phyloP scores from a whole-genome alignment of 2,888 invertebrate species.

The Hedya salicella region DNA sequence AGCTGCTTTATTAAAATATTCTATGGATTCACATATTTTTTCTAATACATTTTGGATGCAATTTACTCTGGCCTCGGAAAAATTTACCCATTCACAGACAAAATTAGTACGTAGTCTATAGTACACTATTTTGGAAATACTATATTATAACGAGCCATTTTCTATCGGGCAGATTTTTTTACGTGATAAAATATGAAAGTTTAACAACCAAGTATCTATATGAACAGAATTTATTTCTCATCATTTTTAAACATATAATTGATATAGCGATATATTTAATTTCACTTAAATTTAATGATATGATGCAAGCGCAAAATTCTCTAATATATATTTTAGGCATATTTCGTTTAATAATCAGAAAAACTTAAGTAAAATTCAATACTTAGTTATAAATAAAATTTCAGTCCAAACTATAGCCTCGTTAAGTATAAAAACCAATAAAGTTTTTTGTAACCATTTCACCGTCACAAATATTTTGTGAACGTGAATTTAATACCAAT shows the following conservation, averaged over 20 bases:
- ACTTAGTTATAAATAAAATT: conserved; percentile 15
- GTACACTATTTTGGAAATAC: conserved; percentile 39
- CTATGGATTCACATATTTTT: conserved; percentile 22
- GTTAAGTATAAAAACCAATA: background rate
- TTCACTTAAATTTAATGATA: conserved; percentile 79
- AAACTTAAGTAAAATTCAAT: conserved; percentile 6
- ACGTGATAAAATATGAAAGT: conserved; percentile 53
- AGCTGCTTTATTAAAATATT: conserved; percentile 24
- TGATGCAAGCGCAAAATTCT: conserved; percentile 76
- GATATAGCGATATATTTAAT: conserved; percentile 50
- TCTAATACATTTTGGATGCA: conserved; percentile 1
- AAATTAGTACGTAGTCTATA: conserved; percentile 38
- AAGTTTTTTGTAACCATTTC: no score
- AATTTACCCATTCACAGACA: conserved; percentile 18
- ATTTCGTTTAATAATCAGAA: conserved; percentile 13
- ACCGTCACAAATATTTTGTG: no score
- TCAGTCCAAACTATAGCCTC: conserved; percentile 41
- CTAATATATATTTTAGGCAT: conserved; percentile 26
- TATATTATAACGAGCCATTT: conserved; percentile 50
- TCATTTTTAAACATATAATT: conserved; percentile 47
- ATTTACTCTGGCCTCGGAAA: conserved; percentile 23
- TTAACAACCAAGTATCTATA: conserved; percentile 52
- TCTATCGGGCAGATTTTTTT: conserved; percentile 52
- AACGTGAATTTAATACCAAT: background rate
- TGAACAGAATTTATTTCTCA: conserved; percentile 50